Percentiles rank a stretch among this genome's conserved stretches.
phyloP scores from a whole-genome alignment of 2,113 vertebrate genomes.

The Barnardius zonarius region DNA sequence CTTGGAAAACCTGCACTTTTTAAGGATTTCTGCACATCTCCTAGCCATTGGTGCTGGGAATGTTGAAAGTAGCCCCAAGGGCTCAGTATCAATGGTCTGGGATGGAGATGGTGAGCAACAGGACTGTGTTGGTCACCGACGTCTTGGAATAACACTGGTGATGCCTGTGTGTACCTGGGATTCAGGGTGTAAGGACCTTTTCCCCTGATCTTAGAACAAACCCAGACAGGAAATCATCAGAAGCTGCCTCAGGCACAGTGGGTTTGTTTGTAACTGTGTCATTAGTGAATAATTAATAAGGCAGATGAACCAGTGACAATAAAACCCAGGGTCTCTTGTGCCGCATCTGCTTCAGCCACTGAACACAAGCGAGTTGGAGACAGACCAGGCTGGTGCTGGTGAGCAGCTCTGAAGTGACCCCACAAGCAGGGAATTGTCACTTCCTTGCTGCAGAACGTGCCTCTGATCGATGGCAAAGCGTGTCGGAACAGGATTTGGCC shows the following conservation, averaged over 20 bases:
- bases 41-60: fast-evolving
- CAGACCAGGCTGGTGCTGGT: background rate
- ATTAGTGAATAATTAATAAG: background rate
- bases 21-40: background rate
- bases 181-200: background rate
- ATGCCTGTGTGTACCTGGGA: background rate
- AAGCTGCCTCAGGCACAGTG: background rate
- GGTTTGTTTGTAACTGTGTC: background rate
- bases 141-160: fast-evolving
- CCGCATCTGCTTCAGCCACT: background rate
- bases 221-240: background rate
- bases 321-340: background rate
- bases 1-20: fast-evolving
- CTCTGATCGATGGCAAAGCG: background rate
- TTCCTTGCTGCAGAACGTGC: background rate
- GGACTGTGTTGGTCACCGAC: fast-evolving
- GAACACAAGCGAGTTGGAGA: background rate
- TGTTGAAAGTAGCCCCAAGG: background rate
- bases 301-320: background rate
- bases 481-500: background rate
- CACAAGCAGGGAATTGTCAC: background rate
- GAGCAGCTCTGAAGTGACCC: background rate
- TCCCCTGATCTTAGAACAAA: background rate
- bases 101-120: background rate
- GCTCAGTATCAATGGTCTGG: background rate